These are phyloP conservation scores for Hirtodrosophila cameraria DNA, from an alignment of 2,888 invertebrate genomes.

Conservation along the genomic window DNA sequence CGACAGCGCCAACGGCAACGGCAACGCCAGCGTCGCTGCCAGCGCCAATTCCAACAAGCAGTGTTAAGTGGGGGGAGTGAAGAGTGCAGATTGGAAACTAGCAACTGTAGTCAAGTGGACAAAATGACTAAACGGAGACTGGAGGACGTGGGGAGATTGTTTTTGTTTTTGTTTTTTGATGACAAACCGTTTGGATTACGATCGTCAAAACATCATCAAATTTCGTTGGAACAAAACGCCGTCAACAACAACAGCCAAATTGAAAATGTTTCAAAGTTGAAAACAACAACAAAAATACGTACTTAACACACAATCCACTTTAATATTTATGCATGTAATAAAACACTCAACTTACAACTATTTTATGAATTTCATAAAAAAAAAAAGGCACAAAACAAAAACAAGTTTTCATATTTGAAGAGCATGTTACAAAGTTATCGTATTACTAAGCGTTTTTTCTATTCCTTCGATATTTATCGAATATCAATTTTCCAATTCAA, in stretches of 20 bases:
- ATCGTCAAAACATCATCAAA: conserved; percentile 22
- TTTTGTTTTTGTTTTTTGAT: conserved; percentile 34
- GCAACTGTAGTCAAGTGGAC: not conserved
- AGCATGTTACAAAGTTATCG: too few species aligned
- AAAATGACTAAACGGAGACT: too few species aligned
- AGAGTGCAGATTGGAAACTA: not conserved
- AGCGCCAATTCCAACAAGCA: conserved; percentile 1
- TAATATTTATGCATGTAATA: conserved; percentile 3
- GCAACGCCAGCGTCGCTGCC: not conserved
- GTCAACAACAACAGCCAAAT: too few species aligned
- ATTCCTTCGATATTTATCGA: too few species aligned
- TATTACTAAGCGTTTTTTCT: too few species aligned
- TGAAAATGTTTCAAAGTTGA: conserved; percentile 32
- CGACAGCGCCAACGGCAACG: conserved; percentile 28
- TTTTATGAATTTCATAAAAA: not conserved
- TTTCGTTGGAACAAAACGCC: conserved; percentile 48
- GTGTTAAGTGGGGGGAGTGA: too few species aligned
- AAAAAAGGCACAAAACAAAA: conserved; percentile 10
- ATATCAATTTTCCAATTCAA: too few species aligned
- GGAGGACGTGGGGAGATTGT: not conserved
- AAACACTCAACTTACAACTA: conserved; percentile 20
- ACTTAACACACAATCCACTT: conserved; percentile 25
- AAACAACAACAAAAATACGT: conserved; percentile 24
- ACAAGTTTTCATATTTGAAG: not conserved
- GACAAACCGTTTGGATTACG: conserved; percentile 47